phyloP scores from a whole-genome alignment of 2,113 vertebrate genomes.

The Eurypyga helias region DNA sequence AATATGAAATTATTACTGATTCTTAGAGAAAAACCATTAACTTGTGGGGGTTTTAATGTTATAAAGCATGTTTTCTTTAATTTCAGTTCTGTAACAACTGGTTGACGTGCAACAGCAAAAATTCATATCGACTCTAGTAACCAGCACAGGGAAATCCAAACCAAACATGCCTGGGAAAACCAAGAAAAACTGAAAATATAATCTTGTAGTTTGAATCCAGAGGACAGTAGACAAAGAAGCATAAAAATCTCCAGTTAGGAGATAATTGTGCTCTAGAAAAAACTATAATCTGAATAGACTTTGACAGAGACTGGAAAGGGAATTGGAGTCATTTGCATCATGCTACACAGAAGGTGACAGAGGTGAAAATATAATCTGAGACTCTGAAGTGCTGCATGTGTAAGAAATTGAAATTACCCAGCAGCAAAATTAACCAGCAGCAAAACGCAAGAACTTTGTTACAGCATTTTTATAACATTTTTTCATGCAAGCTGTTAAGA shows the following conservation, averaged over 20 bases:
- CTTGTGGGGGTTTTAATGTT: background rate
- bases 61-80: background rate
- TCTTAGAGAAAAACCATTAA: background rate
- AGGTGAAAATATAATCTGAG: background rate
- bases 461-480: background rate
- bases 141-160: background rate
- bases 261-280: background rate
- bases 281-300: background rate
- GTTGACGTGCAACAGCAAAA: background rate
- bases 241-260: background rate
- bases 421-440: background rate
- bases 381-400: background rate
- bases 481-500: background rate
- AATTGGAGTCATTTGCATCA: background rate
- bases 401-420: background rate
- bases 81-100: background rate
- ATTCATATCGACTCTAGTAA: rapidly evolving
- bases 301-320: background rate
- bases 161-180: background rate
- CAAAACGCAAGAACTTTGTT: background rate
- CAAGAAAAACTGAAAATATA: background rate
- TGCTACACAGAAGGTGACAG: background rate
- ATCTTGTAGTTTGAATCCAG: background rate
- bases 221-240: background rate
- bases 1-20: background rate